A percentile compares a stretch with the other conserved stretches of the same genome.
Conservation (phyloP, 2,888 invertebrate species). For the Spodoptera littoralis region DNA sequence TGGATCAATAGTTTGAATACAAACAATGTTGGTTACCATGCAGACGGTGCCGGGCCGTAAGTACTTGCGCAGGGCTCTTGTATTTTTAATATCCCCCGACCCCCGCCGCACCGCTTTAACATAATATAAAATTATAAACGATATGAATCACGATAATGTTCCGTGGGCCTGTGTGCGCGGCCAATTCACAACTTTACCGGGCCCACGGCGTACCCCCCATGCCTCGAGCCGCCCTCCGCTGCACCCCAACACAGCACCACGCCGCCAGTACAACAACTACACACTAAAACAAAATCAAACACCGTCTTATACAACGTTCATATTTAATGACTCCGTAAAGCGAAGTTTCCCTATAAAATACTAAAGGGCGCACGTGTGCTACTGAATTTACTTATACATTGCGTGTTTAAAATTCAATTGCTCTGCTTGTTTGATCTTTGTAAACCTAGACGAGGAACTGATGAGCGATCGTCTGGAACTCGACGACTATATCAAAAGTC, state of each 20-base stretch:
- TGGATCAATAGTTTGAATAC: slow-evolving; percentile 84
- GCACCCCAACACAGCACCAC: slow-evolving; percentile 58
- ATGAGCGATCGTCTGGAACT: slow-evolving; percentile 10
- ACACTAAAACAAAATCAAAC: slow-evolving; percentile 24
- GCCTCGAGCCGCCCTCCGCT: slow-evolving; percentile 62
- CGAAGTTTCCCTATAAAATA: slow-evolving; percentile 13
- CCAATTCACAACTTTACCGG: slow-evolving; percentile 86
- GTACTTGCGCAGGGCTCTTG: slow-evolving; percentile 79
- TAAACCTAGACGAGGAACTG: slow-evolving; percentile 25
- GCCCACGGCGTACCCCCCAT: slow-evolving; percentile 68
- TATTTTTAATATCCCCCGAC: slow-evolving; percentile 85
- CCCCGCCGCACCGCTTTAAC: slow-evolving; percentile 81
- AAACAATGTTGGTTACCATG: slow-evolving; percentile 85
- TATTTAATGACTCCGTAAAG: slow-evolving; percentile 22
- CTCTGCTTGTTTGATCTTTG: slow-evolving; percentile 20
- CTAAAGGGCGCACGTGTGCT: slow-evolving; percentile 8
- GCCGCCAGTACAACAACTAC: slow-evolving; percentile 44
- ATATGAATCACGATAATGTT: slow-evolving; percentile 88
- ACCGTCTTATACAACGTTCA: slow-evolving; percentile 13
- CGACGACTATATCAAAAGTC: slow-evolving; percentile 2
- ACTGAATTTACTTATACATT: slow-evolving; percentile 10
- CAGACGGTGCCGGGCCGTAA: slow-evolving; percentile 77
- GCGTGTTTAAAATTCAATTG: slow-evolving; percentile 20
- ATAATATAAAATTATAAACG: slow-evolving; percentile 89
- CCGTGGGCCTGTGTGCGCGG: slow-evolving; percentile 82